Evolutionary conservation across 2,113 vertebrate species (phyloP), one percentile per base, ranked within the genome.

Genomic region (Amblyopsis rosae): DNA sequence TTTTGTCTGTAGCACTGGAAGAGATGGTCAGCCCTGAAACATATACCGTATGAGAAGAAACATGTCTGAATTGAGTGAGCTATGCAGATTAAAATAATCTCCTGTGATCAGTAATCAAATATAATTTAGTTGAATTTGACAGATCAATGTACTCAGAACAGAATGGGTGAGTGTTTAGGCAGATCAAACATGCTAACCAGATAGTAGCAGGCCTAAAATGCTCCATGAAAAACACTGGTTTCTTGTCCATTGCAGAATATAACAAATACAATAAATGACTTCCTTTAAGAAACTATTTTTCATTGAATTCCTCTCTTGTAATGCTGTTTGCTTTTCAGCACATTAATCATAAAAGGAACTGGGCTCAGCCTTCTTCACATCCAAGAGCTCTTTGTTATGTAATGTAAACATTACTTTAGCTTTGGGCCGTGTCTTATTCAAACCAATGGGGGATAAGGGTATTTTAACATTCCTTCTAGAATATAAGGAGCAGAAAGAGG

Each of bases 401-500:
- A 80, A 69, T 81, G 82, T 89, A 90, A 92, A 93, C 88, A 91
- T 73, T 75, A 73, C 75, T 82, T 82, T 69, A 82, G 79, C 77
- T 67, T 66, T 76, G 73, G 64, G 51, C 47, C 62, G 62, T 59
- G 73, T 77, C 80, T 73, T 55, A 82, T 88, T 72, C 61, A 63
- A 65, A 59, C 60, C 66, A 75, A 83, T 81, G 74, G 69, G 81
- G 87, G 82, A 84, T 86, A 68, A 73, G 83, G 80, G 79, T 72
- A 75, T 83, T 85, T 86, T 75, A 75, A 75, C 79, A 84, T 87
- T 80, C 72, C 71, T 82, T 80, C 65, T 9, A 12, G 51, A 8
- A 56, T 6, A 16, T 11, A 45, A 59, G 65, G 2, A 45, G 47
- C 3, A 6, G 12, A 32, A 41, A 50, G 15, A 54, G 13, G 13